These are phyloP conservation scores for Daubentonia madagascariensis DNA, from an alignment of 2,113 vertebrate genomes.

Conservation along the genomic window DNA sequence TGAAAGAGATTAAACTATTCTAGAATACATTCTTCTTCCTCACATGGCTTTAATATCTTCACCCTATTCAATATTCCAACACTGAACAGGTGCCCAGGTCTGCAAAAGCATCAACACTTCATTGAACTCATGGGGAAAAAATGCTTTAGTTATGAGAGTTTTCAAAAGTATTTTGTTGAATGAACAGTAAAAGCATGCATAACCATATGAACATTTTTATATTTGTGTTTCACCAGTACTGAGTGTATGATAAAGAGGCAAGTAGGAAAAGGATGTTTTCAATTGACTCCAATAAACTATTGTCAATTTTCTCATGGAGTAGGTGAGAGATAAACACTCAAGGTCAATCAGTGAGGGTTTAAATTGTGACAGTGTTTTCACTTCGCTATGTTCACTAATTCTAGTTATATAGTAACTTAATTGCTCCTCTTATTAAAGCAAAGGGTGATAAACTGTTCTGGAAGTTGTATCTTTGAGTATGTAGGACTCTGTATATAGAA, in stretches of 20 bases:
- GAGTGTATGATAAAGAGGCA: not conserved
- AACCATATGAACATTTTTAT: not conserved
- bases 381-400: not conserved
- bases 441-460: not conserved
- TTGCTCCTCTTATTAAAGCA: not conserved
- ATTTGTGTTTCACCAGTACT: not conserved
- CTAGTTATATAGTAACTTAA: conserved; percentile 38
- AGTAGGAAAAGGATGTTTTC: not conserved
- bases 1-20: not conserved
- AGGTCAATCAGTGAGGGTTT: not conserved
- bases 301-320: not conserved
- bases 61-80: not conserved
- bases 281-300: not conserved
- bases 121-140: not conserved
- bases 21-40: not conserved
- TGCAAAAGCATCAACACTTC: not conserved
- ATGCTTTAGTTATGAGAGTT: not conserved
- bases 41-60: not conserved
- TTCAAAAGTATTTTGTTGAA: not conserved
- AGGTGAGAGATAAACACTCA: not conserved
- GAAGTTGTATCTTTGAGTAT: not conserved
- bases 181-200: not conserved
- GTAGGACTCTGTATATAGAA: not conserved
- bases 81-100: not conserved
- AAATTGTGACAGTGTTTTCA: not conserved